Conservation (phyloP, 2,888 invertebrate species). For the Ophion costatus region DNA sequence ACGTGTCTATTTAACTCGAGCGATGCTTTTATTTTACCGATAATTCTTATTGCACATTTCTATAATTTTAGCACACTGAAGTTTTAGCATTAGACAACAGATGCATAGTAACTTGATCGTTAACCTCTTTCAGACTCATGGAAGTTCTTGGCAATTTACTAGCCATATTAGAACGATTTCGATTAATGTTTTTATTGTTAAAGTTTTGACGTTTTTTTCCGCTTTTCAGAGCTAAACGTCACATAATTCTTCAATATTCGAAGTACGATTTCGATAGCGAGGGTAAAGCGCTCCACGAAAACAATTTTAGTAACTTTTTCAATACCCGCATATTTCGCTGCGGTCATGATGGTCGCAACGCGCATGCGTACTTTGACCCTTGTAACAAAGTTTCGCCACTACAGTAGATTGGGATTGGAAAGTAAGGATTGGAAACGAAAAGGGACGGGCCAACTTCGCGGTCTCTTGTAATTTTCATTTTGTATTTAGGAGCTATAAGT, state of each 20-base stretch:
- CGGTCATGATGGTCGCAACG: too few species aligned
- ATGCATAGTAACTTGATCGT: slow-evolving; percentile 11
- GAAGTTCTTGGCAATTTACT: slow-evolving; percentile 66
- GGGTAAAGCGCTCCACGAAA: background rate
- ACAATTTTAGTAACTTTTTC: background rate
- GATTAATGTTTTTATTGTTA: background rate
- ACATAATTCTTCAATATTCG: background rate
- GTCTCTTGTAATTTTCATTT: too few species aligned
- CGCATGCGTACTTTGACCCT: too few species aligned
- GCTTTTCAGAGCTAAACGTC: slow-evolving; percentile 10
- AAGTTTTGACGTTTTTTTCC: background rate
- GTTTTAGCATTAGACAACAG: background rate
- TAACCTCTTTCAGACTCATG: slow-evolving; percentile 75
- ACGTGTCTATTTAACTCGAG: background rate
- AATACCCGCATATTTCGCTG: background rate
- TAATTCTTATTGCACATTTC: background rate
- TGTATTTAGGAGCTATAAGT: too few species aligned
- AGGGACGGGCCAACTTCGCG: too few species aligned
- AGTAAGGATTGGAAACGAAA: too few species aligned
- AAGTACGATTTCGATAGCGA: background rate
- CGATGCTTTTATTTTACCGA: background rate
- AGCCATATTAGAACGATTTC: slow-evolving; percentile 28
- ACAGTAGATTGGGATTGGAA: too few species aligned
- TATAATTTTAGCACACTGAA: background rate
- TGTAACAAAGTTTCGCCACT: too few species aligned